phyloP scores from a whole-genome alignment of 2,888 invertebrate species.

The Argynnis bischoffii region DNA sequence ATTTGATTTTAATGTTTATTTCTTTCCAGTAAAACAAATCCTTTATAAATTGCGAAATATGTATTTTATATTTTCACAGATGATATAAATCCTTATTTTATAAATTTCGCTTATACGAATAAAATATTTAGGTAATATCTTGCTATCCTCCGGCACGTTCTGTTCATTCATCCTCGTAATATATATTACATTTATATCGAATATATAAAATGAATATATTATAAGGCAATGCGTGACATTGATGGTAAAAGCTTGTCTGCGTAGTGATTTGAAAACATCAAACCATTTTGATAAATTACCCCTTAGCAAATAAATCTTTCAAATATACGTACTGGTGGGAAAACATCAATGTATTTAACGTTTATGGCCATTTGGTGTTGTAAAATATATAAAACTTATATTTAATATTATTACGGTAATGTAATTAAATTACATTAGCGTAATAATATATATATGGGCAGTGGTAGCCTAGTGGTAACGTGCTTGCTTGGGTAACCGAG shows the following conservation, averaged over 20 bases:
- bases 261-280: conserved; percentile 34
- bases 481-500: no score
- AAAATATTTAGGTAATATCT: conserved; percentile 17
- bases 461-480: no score
- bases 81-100: conserved; percentile 11
- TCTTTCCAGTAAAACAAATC: background rate
- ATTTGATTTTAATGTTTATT: background rate
- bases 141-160: conserved; percentile 15
- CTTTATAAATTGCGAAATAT: background rate
- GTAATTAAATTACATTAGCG: no score
- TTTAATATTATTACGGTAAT: no score
- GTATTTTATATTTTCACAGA: conserved; percentile 8
- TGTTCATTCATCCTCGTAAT: conserved; percentile 5
- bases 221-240: conserved; percentile 34
- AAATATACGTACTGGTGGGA: conserved; percentile 12
- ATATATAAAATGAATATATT: conserved; percentile 18
- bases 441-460: no score
- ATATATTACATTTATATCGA: conserved; percentile 15
- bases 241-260: conserved; percentile 42
- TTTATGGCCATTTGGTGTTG: background rate
- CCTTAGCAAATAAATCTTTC: conserved; percentile 29
- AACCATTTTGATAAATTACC: conserved; percentile 36
- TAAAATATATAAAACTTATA: background rate
- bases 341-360: background rate
- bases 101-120: conserved; percentile 12